Evolutionary conservation across 2,113 vertebrate genomes (phyloP), one percentile per base, ranked within the genome.

Genomic region (Baryphthengus martii): DNA sequence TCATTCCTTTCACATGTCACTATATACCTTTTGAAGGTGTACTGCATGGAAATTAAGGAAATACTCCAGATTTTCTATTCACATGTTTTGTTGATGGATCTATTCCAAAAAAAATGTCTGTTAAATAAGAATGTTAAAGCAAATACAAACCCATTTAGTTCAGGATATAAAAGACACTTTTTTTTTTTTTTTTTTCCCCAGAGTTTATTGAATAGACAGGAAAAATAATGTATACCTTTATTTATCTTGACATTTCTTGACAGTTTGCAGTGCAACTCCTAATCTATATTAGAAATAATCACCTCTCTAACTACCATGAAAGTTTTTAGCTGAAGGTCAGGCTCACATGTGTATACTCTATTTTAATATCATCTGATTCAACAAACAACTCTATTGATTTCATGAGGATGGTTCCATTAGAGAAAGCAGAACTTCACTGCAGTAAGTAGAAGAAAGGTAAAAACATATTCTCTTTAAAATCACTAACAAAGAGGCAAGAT

Each of bases 211-310:
- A 88, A 63, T 61, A 88, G 49, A 52, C 23, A 67, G 37, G 70
- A 85, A 90, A 90, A 91, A 94, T 68, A 91, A 94, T 40, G 23
- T 67, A 42, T 78, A 68, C 15, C 40, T 93, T 92, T 90, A 95
- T 96, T 95, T 92, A 88, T 94, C 25, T n/a, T 89, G 93, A 84
- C 68, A 89, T 90, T 94, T 95, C 78, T 84, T 92, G 82, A 84
- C 70, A 90, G 76, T 85, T 84, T 83, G 49, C 42, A 61, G 56
- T 75, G 49, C n/a, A 95, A 94, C 92, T 77, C 56, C 40, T 90
- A 87, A 94, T 96, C 75, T 89, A 47, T 86, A 93, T 93, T 90
- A 93, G 76, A 90, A 96, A 89, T 81, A 94, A 90, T 75, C 61
- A 81, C 59, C 44, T 81, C n/a, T 95, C 50, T 94, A 90, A 78